Evolutionary conservation across 2,888 invertebrate genomes (phyloP), one percentile per base, ranked within the genome.

Genomic region (Lysandra coridon): DNA sequence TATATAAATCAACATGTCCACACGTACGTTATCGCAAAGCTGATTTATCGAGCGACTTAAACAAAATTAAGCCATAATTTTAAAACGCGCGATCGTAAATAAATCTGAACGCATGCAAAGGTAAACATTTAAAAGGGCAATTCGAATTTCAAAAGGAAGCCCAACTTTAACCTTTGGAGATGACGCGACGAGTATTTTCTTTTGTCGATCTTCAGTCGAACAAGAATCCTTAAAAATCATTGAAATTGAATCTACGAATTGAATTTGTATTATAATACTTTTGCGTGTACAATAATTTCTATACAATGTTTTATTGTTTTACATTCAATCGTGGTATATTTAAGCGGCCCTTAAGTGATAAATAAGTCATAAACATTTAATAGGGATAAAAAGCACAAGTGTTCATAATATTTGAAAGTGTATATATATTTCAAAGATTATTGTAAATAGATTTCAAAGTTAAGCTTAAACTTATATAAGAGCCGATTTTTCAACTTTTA

Each of bases 1-100:
- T 75, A 44, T 75, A 53, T 75, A 49, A 75, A 30, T 75, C 49
- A 30, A 75, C 14, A 30, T 75, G 44, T 75, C 44, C 30, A 23
- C 75, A 75, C 49, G 23, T 44, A 23, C 49, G 44, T 49, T 49
- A 75, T 44, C 75, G 49, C 53, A 75, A 30, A 30, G 33, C 33
- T 76, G 53, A 57, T 49, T 53, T 57, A 76, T 53, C 33, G 49
- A 49, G 14, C 75, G 49, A 33, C 14, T 76, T 53, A 12, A 53
- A 57, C 76, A 57, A 53, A 76, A 76, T 76, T 53, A 76, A 33
- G 76, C 30, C 76, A 76, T 76, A 76, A 76, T 49, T 75, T 74
- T 33, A 53, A 76, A 69, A 33, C 69, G 33, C 23, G 5, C 69
- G 37, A 69, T 69, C 69, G 23, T 69, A 69, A 69, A 69, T 69